Percentiles rank a stretch among this genome's conserved stretches.
Conservation (phyloP, 2,113 vertebrate species). For the Ptilorrhoa leucosticta region DNA sequence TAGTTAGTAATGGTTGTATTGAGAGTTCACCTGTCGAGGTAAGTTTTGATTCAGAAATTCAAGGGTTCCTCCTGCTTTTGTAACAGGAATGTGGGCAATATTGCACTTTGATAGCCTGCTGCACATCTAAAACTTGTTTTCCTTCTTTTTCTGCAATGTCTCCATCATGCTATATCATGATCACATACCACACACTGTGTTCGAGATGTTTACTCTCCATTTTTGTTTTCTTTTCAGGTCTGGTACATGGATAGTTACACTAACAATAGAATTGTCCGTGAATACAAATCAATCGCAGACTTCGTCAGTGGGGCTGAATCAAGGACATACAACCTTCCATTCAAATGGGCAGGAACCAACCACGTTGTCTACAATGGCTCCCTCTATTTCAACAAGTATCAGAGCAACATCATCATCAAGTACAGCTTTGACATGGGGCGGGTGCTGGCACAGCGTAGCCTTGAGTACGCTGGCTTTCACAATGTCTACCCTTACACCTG, state of each 20-base stretch:
- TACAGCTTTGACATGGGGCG: conserved; percentile 92
- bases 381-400: conserved; percentile 98
- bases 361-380: conserved; percentile 97
- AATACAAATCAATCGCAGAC: conserved; percentile 91
- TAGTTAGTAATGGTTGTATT: neutral
- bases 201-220: neutral
- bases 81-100: neutral
- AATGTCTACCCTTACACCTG: conserved; percentile 97
- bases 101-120: neutral
- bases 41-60: neutral
- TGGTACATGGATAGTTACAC: conserved; percentile 99
- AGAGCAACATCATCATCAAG: conserved; percentile 97
- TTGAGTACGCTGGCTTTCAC: conserved; percentile 96
- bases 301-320: conserved; percentile 91
- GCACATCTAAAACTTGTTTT: neutral
- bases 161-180: neutral
- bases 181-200: neutral
- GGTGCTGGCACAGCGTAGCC: conserved; percentile 88
- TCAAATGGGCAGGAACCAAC: conserved; percentile 98
- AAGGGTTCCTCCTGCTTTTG: neutral
- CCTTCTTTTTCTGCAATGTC: neutral
- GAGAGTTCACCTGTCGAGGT: neutral
- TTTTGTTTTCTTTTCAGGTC: conserved; percentile 74
- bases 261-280: conserved; percentile 96
- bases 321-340: conserved; percentile 94